Conservation (phyloP, 1,140 invertebrate species). For the Cotesia vestalis region DNA sequence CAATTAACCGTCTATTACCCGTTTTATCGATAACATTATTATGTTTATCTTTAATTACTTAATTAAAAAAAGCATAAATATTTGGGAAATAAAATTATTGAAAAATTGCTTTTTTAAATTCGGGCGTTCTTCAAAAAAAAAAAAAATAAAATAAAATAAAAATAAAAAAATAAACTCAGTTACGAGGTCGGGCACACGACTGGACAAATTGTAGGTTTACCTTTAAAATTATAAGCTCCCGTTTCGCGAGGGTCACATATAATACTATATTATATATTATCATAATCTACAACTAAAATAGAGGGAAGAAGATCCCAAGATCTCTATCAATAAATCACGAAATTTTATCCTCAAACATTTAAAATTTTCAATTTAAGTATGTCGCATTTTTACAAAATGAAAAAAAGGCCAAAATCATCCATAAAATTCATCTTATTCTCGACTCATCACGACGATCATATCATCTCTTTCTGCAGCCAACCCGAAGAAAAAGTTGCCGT, state of each 20-base stretch:
- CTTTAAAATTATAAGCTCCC: constrained; percentile 62
- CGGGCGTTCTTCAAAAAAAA: constrained; percentile 51
- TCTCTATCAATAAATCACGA: constrained; percentile 58
- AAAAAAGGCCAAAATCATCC: too few relatives aligned
- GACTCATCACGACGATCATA: too few relatives aligned
- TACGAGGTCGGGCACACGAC: constrained; percentile 56
- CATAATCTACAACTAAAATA: not conserved
- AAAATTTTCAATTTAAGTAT: not conserved
- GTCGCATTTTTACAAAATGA: too few relatives aligned
- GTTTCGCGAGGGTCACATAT: constrained; percentile 50
- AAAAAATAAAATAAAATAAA: constrained; percentile 28
- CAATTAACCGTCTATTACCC: too few relatives aligned
- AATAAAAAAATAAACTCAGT: not conserved
- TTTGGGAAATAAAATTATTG: too few relatives aligned
- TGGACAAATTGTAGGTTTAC: constrained; percentile 65
- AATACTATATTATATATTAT: constrained; percentile 54
- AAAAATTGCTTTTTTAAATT: constrained; percentile 31
- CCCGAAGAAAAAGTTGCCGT: too few relatives aligned
- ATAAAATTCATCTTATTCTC: too few relatives aligned
- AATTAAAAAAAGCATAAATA: too few relatives aligned
- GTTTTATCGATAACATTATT: too few relatives aligned
- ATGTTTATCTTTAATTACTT: too few relatives aligned
- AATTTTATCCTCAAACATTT: constrained; percentile 2
- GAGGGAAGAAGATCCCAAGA: too few relatives aligned
- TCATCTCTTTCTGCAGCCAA: too few relatives aligned